Evolutionary conservation across 2,113 vertebrate species (phyloP), one percentile per base, ranked within the genome.

Genomic region (Heterotilapia buettikoferi): DNA sequence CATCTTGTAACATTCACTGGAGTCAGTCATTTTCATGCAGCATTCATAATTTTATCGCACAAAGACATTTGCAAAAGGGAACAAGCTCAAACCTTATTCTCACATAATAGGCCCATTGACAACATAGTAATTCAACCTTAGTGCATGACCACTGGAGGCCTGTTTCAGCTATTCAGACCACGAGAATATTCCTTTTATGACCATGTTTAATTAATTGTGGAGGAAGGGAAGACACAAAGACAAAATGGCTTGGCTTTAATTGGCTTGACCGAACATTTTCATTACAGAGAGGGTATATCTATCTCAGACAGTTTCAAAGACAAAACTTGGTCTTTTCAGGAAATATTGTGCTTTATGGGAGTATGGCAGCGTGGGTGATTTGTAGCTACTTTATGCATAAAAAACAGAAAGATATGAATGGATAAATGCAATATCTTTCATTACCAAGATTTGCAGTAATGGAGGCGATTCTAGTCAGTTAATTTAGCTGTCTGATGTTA

Each of bases 181-280:
- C 84, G n/a, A 87, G 91, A 94, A 94, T 92, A 91, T 93, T 91
- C 92, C 92, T 96, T 96, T 96, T 94, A 93, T 96, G 94, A 90
- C 91, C 90, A 88, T 92, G 59, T 93, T 94, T 95, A 95, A 96
- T 96, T 96, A 95, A 96, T 94, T 91, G 91, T 92, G 90, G 89
- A 91, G 93, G 90, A 95, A 92, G 90, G 80, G 86, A 83, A 88
- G 89, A 93, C 94, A 94, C 91, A 95, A 92, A 96, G 96, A 96
- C 95, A 90, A 95, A 96, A 96, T 94, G 93, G 88, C 89, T 92
- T 61, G n/a, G 73, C 89, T 94, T 96, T 96, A 96, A 96, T 97
- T 95, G 95, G 93, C 94, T 96, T 94, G 96, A 95, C 91, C 83
- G 92, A 95, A 95, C 91, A 94, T 89, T 95, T 94, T 95, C 92